phyloP scores from a whole-genome alignment of 1,140 invertebrate genomes.

The Coenobita brevimanus region DNA sequence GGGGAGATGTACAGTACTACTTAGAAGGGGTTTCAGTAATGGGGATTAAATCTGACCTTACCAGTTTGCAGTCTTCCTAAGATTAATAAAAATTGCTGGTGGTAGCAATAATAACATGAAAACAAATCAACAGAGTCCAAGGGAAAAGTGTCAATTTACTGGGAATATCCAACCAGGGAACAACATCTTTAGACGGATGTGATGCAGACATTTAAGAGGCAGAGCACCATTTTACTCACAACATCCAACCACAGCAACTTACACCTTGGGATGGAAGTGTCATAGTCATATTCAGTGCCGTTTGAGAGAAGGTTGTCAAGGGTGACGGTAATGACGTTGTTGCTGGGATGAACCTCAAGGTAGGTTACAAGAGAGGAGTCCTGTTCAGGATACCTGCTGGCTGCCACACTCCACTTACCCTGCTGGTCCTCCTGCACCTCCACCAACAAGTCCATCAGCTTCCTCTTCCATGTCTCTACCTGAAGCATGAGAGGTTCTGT shows the following conservation, averaged over 20 bases:
- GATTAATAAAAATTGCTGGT: no score
- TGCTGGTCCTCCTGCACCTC: slow-evolving; percentile 55
- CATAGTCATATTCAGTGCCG: slow-evolving; percentile 29
- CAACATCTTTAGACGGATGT: no score
- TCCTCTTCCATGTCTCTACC: slow-evolving; percentile 51
- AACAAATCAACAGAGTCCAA: no score
- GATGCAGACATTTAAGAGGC: no score
- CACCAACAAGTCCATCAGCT: slow-evolving; percentile 53
- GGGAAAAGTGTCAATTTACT: no score
- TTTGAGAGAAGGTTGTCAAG: slow-evolving; percentile 55
- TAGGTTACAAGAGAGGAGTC: slow-evolving; percentile 36
- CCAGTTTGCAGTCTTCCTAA: no score
- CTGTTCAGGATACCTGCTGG: slow-evolving; percentile 30
- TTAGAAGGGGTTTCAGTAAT: no score
- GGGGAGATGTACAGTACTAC: no score
- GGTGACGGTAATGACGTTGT: slow-evolving; percentile 53
- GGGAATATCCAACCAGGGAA: no score
- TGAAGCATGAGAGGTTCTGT: neutral
- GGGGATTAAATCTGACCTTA: no score
- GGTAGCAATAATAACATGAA: no score
- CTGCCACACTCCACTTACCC: slow-evolving; percentile 45
- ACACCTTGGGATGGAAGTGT: slow-evolving; percentile 47
- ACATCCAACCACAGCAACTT: neutral
- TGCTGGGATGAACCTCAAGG: slow-evolving; percentile 37
- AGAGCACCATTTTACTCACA: no score